Evolutionary conservation across 2,113 vertebrate genomes (phyloP).

Genomic region (Rhipidura dahli): DNA sequence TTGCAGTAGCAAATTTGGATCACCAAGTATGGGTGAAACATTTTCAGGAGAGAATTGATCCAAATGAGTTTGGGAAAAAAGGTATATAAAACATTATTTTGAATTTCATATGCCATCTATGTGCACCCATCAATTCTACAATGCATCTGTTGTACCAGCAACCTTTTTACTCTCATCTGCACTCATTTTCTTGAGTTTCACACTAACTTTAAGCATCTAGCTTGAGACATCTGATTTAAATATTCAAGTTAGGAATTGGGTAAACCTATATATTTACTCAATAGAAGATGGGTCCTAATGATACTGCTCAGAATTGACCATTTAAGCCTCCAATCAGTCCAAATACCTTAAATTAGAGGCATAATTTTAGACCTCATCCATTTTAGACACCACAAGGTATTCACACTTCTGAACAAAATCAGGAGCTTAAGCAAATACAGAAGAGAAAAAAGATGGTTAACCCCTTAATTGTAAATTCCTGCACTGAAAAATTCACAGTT

Average conservation of each 20-base stretch:
- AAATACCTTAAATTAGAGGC: background rate
- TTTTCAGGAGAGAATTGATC: background rate
- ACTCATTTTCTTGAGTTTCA: background rate
- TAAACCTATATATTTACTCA: background rate
- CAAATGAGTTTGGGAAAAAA: background rate
- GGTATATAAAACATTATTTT: background rate
- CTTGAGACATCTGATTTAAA: background rate
- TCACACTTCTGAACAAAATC: background rate
- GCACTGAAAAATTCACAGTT: background rate
- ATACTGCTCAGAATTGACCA: background rate
- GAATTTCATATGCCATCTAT: accelerated
- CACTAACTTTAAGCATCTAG: background rate
- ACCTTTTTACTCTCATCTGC: background rate
- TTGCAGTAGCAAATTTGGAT: background rate
- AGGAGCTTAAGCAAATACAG: background rate
- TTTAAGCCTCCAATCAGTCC: background rate
- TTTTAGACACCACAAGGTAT: background rate
- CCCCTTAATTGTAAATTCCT: background rate
- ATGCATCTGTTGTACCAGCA: background rate
- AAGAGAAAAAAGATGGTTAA: background rate
- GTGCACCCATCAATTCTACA: background rate
- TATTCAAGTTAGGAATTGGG: background rate
- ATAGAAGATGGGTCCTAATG: background rate
- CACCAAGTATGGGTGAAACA: background rate
- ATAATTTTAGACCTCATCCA: background rate